Conservation (phyloP, 2,797 vertebrate species). For the Lerista edwardsae region DNA sequence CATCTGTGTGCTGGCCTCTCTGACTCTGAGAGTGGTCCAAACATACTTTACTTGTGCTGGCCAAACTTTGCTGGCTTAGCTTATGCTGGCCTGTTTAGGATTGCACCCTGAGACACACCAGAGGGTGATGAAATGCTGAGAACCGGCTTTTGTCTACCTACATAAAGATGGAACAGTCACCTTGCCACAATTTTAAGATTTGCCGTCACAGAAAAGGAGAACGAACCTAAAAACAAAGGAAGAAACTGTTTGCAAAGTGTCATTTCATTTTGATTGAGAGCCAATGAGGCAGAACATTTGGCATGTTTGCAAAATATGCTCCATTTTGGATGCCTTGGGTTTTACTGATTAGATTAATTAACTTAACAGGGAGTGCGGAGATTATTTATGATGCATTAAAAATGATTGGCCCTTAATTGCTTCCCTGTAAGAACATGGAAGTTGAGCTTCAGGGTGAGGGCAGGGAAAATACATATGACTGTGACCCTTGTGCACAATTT, state of each 20-base stretch:
- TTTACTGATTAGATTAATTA: conserved; percentile 79
- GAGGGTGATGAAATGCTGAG: background rate
- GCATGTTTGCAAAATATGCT: conserved; percentile 76
- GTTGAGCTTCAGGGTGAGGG: conserved; percentile 60
- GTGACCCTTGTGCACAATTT: conserved; percentile 43
- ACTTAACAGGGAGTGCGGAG: conserved; percentile 76
- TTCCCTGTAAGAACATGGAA: conserved; percentile 69
- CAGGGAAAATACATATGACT: conserved; percentile 43
- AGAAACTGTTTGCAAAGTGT: conserved; percentile 47
- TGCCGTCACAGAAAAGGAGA: background rate
- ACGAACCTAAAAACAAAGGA: background rate
- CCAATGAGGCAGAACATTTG: conserved; percentile 71
- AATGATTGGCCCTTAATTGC: conserved; percentile 74
- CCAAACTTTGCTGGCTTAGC: too few species aligned
- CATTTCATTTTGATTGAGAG: conserved; percentile 68
- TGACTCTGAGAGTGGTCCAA: too few species aligned
- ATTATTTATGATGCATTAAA: conserved; percentile 77
- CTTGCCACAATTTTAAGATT: background rate
- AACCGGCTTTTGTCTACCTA: too few species aligned
- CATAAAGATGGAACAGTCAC: background rate
- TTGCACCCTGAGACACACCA: background rate
- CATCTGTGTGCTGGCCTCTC: too few species aligned
- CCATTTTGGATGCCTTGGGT: conserved; percentile 73
- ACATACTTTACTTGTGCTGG: too few species aligned
- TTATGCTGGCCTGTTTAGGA: too few species aligned